These are phyloP conservation scores for Eristalis intricaria DNA, from an alignment of 2,888 invertebrate genomes.

Conservation along the genomic window DNA sequence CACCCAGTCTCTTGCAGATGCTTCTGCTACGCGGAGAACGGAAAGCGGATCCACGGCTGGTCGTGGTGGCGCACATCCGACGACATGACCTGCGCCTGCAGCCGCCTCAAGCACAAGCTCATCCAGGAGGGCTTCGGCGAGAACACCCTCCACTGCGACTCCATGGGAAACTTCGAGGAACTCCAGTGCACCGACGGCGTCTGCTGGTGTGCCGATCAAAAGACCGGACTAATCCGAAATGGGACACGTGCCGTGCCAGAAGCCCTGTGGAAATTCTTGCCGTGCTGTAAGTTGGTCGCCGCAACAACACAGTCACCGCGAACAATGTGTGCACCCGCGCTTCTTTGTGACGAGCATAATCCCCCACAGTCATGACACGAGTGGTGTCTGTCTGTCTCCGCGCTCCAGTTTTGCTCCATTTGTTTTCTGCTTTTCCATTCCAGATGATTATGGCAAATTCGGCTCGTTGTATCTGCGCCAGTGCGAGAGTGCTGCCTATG, in stretches of 20 bases:
- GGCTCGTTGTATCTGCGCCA: constrained; percentile 85
- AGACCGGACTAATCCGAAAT: constrained; percentile 83
- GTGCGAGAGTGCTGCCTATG: constrained; percentile 86
- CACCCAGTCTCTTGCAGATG: constrained; percentile 81
- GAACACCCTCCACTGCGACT: constrained; percentile 85
- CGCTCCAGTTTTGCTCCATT: constrained; percentile 9
- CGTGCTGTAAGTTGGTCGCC: constrained; percentile 84
- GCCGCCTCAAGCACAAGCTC: constrained; percentile 83
- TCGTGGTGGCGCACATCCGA: constrained; percentile 83
- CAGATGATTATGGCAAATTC: constrained; percentile 76
- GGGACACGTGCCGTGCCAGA: constrained; percentile 83
- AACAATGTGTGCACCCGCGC: not conserved
- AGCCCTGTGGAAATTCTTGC: constrained; percentile 83
- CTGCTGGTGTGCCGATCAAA: constrained; percentile 87
- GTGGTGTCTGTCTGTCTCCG: not conserved
- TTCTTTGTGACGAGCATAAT: constrained; percentile 11
- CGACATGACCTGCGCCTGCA: constrained; percentile 85
- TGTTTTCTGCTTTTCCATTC: constrained; percentile 14
- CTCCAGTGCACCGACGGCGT: constrained; percentile 86
- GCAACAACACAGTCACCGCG: not conserved
- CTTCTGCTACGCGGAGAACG: constrained; percentile 85
- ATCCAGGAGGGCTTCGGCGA: constrained; percentile 79
- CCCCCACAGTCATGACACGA: not conserved
- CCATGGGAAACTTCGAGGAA: constrained; percentile 86
- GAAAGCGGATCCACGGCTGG: constrained; percentile 86